Evolutionary conservation across 2,113 vertebrate genomes (phyloP).

Genomic region (Elanus axillaris): DNA sequence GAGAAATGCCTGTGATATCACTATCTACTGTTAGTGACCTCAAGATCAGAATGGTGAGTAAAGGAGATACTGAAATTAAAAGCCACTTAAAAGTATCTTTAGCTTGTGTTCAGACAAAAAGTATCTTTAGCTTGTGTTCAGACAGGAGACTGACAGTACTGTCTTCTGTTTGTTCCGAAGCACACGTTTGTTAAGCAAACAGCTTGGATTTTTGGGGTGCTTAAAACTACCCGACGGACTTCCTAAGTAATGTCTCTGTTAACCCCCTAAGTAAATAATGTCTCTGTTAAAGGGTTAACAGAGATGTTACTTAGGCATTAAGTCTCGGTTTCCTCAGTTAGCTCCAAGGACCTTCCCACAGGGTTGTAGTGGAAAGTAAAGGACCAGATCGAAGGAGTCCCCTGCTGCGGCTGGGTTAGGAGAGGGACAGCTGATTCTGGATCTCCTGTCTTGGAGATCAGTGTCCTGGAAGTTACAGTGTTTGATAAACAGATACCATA

Average conservation of each 20-base stretch:
- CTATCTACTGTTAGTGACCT: not conserved
- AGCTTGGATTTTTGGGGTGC: not conserved
- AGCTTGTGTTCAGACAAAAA: not conserved
- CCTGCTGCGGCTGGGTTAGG: fast-evolving
- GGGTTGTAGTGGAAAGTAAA: not conserved
- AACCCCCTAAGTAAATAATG: not conserved
- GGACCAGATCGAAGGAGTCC: not conserved
- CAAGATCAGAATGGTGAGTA: not conserved
- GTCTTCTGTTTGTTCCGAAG: not conserved
- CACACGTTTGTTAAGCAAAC: not conserved
- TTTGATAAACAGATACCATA: not conserved
- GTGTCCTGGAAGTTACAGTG: not conserved
- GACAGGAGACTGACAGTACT: not conserved
- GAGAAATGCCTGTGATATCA: not conserved
- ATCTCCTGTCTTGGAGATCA: not conserved
- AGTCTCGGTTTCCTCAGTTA: not conserved
- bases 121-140: not conserved
- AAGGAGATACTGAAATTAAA: not conserved
- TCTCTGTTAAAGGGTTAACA: not conserved
- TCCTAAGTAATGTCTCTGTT: not conserved
- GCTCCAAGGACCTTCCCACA: not conserved
- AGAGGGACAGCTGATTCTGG: not conserved
- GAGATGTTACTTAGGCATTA: not conserved
- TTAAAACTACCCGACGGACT: not conserved
- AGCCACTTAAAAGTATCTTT: not conserved